phyloP scores from a whole-genome alignment of 2,797 vertebrate species.

The Protonibea diacanthus region DNA sequence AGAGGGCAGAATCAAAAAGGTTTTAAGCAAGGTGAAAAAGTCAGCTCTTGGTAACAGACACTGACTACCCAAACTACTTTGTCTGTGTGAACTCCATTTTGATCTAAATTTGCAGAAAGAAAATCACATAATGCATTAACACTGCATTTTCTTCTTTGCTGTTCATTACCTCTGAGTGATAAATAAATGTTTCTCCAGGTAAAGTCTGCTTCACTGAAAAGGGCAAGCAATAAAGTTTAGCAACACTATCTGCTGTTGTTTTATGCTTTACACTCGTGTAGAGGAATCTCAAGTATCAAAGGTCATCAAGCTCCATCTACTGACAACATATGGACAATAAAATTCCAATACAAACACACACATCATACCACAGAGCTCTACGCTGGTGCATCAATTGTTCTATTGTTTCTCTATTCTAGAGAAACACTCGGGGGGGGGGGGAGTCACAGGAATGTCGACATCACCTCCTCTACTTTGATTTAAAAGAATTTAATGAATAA shows the following conservation, averaged over 20 bases:
- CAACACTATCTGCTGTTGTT: not conserved
- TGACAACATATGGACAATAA: slow-evolving; percentile 23
- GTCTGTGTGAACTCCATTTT: not conserved
- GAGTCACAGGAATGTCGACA: no score
- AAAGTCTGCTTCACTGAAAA: slow-evolving; percentile 6
- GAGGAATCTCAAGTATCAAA: slow-evolving; percentile 18
- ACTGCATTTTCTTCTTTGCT: not conserved
- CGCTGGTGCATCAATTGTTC: not conserved
- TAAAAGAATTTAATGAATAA: not conserved
- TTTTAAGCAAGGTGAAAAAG: slow-evolving; percentile 33
- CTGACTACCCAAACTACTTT: not conserved
- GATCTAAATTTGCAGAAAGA: not conserved
- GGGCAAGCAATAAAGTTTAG: slow-evolving; percentile 4
- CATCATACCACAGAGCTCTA: not conserved
- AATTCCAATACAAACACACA: not conserved
- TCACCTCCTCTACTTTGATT: not conserved
- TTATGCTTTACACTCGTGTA: slow-evolving; percentile 9
- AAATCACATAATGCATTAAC: not conserved
- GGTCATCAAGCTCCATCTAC: slow-evolving; percentile 58
- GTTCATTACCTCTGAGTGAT: not conserved
- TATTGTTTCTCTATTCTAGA: not conserved
- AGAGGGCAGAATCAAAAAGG: slow-evolving; percentile 13
- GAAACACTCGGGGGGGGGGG: no score
- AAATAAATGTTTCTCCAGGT: not conserved
- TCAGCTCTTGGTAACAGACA: not conserved